These are phyloP conservation scores for Drosophila borborema DNA, from an alignment of 2,888 invertebrate species.

Conservation along the genomic window DNA sequence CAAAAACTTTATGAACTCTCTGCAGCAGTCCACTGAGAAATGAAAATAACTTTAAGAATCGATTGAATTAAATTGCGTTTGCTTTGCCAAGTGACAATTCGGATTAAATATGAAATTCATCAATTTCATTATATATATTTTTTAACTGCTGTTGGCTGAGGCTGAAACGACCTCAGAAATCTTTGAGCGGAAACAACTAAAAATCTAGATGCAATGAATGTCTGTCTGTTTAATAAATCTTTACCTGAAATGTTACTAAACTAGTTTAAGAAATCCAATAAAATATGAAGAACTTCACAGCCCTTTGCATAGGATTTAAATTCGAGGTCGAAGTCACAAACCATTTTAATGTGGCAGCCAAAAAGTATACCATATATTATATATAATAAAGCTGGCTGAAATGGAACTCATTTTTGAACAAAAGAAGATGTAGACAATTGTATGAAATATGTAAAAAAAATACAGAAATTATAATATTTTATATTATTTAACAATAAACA, in stretches of 20 bases:
- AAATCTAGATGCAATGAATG: too few species aligned
- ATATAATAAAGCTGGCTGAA: neutral
- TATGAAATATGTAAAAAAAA: neutral
- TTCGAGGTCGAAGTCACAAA: neutral
- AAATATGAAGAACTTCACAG: too few species aligned
- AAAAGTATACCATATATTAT: constrained; percentile 1
- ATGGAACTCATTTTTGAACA: neutral
- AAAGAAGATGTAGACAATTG: neutral
- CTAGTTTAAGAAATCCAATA: too few species aligned
- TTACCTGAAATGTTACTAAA: too few species aligned
- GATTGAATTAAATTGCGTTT: constrained; percentile 9
- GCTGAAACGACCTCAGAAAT: neutral
- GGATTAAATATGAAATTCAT: neutral
- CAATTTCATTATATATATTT: too few species aligned
- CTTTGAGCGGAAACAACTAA: too few species aligned
- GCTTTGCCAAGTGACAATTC: neutral
- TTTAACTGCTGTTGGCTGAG: neutral
- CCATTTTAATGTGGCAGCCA: neutral
- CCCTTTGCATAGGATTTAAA: too few species aligned
- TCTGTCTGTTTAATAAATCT: too few species aligned
- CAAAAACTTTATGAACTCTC: constrained; percentile 29
- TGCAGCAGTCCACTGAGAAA: constrained; percentile 20
- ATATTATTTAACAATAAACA: neutral
- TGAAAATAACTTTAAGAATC: constrained; percentile 29
- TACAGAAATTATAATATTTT: neutral